Evolutionary conservation across 2,888 invertebrate species (phyloP).

Genomic region (Drosophila infuscata): DNA sequence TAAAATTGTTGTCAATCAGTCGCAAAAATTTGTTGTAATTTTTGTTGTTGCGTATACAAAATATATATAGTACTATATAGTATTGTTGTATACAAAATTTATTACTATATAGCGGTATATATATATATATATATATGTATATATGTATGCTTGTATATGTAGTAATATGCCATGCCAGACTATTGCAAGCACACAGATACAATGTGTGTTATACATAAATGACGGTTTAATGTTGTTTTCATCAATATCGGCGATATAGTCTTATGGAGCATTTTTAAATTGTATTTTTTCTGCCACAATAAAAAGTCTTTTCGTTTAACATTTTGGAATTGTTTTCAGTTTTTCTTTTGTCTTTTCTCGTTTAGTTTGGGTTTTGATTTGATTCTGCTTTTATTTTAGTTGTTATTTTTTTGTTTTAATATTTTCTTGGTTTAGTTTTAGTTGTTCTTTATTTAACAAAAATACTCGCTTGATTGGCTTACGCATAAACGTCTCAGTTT

Average conservation of each 20-base stretch:
- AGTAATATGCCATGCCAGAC: constrained; percentile 13
- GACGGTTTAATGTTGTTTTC: not conserved
- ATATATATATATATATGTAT: constrained; percentile 28
- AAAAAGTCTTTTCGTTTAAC: constrained; percentile 75
- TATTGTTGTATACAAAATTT: constrained; percentile 44
- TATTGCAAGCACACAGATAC: constrained; percentile 28
- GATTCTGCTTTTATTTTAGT: constrained; percentile 48
- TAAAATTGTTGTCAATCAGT: constrained; percentile 38
- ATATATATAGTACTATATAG: constrained; percentile 23
- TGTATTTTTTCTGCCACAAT: constrained; percentile 28
- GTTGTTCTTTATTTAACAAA: constrained; percentile 36
- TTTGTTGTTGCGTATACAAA: constrained; percentile 28
- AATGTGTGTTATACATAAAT: constrained; percentile 12
- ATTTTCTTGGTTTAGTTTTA: not conserved
- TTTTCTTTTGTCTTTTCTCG: constrained; percentile 33
- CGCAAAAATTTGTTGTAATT: constrained; percentile 22
- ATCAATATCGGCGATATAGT: constrained; percentile 27
- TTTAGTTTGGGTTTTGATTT: constrained; percentile 40
- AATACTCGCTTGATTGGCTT: constrained; percentile 64
- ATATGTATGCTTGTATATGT: constrained; percentile 15
- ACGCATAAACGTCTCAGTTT: constrained; percentile 58
- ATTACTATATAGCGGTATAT: constrained; percentile 7
- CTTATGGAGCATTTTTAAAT: constrained; percentile 20
- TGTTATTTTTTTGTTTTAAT: constrained; percentile 1
- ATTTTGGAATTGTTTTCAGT: constrained; percentile 70